A percentile compares a stretch with the other conserved stretches of the same genome.
Evolutionary conservation across 2,888 invertebrate species (phyloP).

Genomic region (Xestobium rufovillosum): DNA sequence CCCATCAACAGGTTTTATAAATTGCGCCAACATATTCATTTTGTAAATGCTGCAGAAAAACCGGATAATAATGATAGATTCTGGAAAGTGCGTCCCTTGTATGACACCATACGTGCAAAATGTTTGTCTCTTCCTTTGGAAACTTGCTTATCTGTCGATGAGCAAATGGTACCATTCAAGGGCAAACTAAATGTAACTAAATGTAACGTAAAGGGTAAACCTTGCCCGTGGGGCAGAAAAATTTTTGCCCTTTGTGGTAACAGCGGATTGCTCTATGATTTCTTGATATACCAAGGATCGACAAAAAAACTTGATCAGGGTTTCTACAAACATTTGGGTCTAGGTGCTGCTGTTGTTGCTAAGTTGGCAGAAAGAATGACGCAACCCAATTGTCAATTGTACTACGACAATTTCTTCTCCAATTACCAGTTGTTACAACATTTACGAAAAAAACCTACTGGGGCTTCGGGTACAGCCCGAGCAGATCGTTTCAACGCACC

Average conservation of each 20-base stretch:
- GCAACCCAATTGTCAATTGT: conserved; percentile 13
- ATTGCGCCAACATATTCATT: conserved; percentile 23
- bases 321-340: too few relatives aligned
- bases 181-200: conserved; percentile 14
- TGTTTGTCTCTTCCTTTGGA: conserved; percentile 18
- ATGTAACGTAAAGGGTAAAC: conserved; percentile 18
- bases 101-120: conserved; percentile 16
- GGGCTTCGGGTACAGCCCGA: conserved; percentile 19
- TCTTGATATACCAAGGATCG: conserved; percentile 31
- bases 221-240: conserved; percentile 28
- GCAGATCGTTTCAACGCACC: conserved; percentile 21
- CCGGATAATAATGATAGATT: conserved; percentile 16
- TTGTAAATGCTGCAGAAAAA: conserved; percentile 16
- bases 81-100: conserved; percentile 22
- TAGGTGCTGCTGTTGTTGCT: conserved; percentile 20
- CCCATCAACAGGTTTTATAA: conserved; percentile 22
- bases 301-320: conserved; percentile 21
- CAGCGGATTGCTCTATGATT: conserved; percentile 29
- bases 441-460: too few relatives aligned
- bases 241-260: conserved; percentile 27
- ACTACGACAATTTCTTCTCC: conserved; percentile 20
- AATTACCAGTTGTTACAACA: too few relatives aligned
- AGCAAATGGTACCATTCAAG: conserved; percentile 25
- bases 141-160: conserved; percentile 25
- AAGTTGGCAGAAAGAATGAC: conserved; percentile 17